Percentiles rank a stretch among this genome's conserved stretches.
phyloP scores from a whole-genome alignment of 2,797 vertebrate species.

The Coranthus polyacanthus region DNA sequence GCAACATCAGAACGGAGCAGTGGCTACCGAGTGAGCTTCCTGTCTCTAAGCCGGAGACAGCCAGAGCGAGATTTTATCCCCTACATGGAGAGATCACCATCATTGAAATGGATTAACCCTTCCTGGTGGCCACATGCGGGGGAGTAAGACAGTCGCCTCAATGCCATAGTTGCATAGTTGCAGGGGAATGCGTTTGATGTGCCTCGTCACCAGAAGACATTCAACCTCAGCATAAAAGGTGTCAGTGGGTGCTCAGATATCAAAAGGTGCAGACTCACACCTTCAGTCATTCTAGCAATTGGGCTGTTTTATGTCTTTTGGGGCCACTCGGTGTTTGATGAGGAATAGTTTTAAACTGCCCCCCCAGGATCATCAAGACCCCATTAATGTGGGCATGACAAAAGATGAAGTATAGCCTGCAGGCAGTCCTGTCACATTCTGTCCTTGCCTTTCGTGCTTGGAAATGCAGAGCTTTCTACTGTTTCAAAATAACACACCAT shows the following conservation, averaged over 20 bases:
- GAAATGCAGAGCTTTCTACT: slow-evolving; percentile 4
- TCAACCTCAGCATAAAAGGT: slow-evolving; percentile 57
- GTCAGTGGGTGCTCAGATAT: slow-evolving; percentile 71
- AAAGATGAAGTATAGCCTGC: slow-evolving; percentile 64
- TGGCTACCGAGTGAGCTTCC: slow-evolving; percentile 55
- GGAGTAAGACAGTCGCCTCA: slow-evolving; percentile 48
- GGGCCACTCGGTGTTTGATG: slow-evolving; percentile 58
- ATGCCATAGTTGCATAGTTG: slow-evolving; percentile 31
- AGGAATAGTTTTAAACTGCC: slow-evolving; percentile 31
- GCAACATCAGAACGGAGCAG: slow-evolving; percentile 52
- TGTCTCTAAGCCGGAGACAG: slow-evolving; percentile 62
- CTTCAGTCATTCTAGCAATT: slow-evolving; percentile 67
- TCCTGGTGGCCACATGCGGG: slow-evolving; percentile 58
- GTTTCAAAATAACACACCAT: slow-evolving; percentile 58
- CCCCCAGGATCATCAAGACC: slow-evolving; percentile 45
- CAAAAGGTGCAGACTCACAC: slow-evolving; percentile 67
- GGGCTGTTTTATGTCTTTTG: slow-evolving; percentile 50
- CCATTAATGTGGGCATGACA: slow-evolving; percentile 60
- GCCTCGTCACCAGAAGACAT: slow-evolving; percentile 44
- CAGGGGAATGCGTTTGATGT: slow-evolving; percentile 73
- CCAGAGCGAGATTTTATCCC: slow-evolving; percentile 50
- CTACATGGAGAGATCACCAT: slow-evolving; percentile 58
- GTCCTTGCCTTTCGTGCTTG: slow-evolving; percentile 40
- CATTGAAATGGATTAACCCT: slow-evolving; percentile 72
- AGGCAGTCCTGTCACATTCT: slow-evolving; percentile 60